phyloP scores from a whole-genome alignment of 2,113 vertebrate genomes.

The Perca fluviatilis region DNA sequence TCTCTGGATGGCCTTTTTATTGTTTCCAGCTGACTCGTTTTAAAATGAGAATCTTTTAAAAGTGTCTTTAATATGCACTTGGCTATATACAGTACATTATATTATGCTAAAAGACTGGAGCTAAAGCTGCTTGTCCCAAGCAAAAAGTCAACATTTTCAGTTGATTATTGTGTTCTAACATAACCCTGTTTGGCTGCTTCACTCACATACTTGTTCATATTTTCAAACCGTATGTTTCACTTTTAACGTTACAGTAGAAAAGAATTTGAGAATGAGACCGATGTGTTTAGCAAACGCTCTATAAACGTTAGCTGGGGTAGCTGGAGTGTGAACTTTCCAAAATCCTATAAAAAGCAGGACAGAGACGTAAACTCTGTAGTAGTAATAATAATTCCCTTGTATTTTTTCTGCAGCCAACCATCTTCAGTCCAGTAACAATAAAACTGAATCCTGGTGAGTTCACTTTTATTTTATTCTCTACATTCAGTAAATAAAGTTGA shows the following conservation, averaged over 20 bases:
- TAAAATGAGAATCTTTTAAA: too few species aligned
- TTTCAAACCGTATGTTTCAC: background rate
- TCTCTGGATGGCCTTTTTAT: background rate
- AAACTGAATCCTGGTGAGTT: constrained; percentile 71
- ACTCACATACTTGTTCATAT: background rate
- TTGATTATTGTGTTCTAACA: background rate
- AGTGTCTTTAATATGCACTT: background rate
- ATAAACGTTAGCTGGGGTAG: background rate
- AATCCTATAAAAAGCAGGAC: background rate
- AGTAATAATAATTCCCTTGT: background rate
- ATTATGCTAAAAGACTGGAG: background rate
- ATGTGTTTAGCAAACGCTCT: background rate
- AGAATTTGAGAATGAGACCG: background rate
- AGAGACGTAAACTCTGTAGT: too few species aligned
- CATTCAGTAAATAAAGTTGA: constrained; percentile 1
- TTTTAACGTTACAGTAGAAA: background rate
- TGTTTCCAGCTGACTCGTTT: too few species aligned
- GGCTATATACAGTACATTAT: background rate
- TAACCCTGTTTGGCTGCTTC: background rate
- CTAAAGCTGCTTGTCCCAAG: background rate
- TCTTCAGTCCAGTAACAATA: constrained; percentile 64
- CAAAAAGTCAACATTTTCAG: background rate
- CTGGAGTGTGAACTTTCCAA: background rate
- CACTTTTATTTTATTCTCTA: background rate
- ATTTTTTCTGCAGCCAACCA: constrained; percentile 71